A percentile compares a stretch with the other conserved stretches of the same genome.
Evolutionary conservation across 2,888 invertebrate species (phyloP).

Genomic region (Scrobipalpa atriplicella): DNA sequence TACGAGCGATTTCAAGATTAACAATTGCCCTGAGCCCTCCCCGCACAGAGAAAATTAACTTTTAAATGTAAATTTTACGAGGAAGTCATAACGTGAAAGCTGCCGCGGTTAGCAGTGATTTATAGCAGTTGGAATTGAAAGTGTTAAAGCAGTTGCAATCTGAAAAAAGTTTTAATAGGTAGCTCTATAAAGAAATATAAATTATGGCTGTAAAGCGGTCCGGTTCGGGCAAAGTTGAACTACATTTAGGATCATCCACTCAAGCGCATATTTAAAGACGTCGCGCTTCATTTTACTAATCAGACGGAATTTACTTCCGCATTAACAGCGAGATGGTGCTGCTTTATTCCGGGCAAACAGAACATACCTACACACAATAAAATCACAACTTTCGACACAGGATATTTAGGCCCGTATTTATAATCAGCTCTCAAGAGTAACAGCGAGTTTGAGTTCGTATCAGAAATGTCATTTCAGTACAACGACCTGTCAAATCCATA

Average conservation of each 20-base stretch:
- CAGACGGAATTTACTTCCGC: constrained; percentile 40
- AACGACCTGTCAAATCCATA: too few species aligned
- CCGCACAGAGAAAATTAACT: constrained; percentile 77
- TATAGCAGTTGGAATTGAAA: constrained; percentile 80
- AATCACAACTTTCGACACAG: too few species aligned
- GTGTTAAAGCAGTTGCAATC: constrained; percentile 81
- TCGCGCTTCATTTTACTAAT: constrained; percentile 62
- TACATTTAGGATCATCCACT: constrained; percentile 53
- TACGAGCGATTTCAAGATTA: constrained; percentile 70
- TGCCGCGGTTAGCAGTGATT: constrained; percentile 80
- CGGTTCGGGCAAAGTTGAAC: constrained; percentile 70
- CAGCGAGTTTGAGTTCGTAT: too few species aligned
- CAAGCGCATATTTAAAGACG: constrained; percentile 53
- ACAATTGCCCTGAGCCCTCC: constrained; percentile 73
- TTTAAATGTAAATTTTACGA: constrained; percentile 82
- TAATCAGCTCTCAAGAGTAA: too few species aligned
- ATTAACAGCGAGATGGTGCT: background rate
- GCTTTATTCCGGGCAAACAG: too few species aligned
- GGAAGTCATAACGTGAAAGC: constrained; percentile 81
- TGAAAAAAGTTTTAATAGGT: constrained; percentile 82
- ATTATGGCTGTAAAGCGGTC: constrained; percentile 71
- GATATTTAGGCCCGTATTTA: too few species aligned
- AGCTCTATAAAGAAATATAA: constrained; percentile 80
- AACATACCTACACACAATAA: too few species aligned
- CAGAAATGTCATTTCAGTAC: too few species aligned